Conservation (phyloP, 37 sponge, comb jelly and placozoan species). For the Ianthella basta region DNA sequence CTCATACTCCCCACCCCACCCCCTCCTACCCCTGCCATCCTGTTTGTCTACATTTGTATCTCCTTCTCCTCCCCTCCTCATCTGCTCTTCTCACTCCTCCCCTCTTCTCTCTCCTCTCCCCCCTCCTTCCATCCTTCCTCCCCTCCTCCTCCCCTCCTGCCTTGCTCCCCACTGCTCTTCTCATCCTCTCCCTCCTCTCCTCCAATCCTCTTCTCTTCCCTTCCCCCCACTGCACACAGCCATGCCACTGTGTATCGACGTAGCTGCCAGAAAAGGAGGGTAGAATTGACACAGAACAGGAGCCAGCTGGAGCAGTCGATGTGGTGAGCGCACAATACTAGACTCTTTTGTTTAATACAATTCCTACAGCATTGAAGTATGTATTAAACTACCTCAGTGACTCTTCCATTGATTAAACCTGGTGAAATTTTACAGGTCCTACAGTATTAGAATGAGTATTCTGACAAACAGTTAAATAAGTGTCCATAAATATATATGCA, state of each 20-base stretch:
- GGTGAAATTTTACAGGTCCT: too few species aligned
- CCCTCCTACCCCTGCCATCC: too few species aligned
- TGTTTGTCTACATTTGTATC: neutral
- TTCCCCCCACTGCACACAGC: neutral
- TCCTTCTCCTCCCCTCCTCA: neutral
- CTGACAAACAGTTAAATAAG: too few species aligned
- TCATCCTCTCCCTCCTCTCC: neutral
- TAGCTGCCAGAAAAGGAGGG: neutral
- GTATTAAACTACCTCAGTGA: too few species aligned
- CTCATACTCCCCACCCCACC: too few species aligned
- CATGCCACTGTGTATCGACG: neutral
- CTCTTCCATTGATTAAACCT: too few species aligned
- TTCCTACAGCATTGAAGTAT: too few species aligned
- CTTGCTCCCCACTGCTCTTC: neutral
- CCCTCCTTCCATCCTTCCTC: neutral
- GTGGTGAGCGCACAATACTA: neutral
- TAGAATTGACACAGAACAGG: neutral
- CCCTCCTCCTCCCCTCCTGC: neutral
- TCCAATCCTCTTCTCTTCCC: neutral
- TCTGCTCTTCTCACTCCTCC: neutral
- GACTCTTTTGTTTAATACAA: too few species aligned
- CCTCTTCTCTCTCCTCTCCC: neutral
- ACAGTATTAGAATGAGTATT: too few species aligned
- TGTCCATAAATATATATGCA: too few species aligned
- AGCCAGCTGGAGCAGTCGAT: constrained; percentile 9